Percentiles rank a stretch among this genome's conserved stretches.
phyloP scores from a whole-genome alignment of 2,113 vertebrate species.

The Melanostigma gelatinosum region DNA sequence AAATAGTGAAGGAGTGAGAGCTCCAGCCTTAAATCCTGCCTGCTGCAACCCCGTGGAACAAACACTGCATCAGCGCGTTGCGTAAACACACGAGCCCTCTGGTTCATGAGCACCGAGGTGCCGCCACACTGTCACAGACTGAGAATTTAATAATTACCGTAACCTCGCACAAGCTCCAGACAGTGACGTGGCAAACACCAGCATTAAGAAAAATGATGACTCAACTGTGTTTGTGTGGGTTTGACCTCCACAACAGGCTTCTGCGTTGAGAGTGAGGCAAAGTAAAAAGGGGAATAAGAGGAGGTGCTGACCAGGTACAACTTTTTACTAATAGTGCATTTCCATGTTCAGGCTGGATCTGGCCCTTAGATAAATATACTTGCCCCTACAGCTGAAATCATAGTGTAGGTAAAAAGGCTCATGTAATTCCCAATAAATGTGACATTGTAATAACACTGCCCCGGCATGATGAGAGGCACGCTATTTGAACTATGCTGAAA shows the following conservation, averaged over 20 bases:
- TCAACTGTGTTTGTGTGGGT: constrained; percentile 1
- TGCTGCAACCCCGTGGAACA: neutral
- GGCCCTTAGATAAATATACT: neutral
- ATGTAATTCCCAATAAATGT: neutral
- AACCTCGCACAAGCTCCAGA: neutral
- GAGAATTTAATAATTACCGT: neutral
- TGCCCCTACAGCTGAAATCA: neutral
- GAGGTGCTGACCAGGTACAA: neutral
- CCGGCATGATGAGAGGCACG: neutral
- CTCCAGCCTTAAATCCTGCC: neutral
- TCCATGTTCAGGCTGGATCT: neutral
- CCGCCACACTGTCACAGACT: neutral
- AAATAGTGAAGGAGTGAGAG: constrained; percentile 43
- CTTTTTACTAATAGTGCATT: neutral
- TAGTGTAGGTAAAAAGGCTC: neutral
- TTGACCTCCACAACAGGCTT: neutral
- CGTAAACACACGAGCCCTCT: neutral
- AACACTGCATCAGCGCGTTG: constrained; percentile 12
- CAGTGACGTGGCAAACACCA: neutral
- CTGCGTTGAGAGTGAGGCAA: neutral
- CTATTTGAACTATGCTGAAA: neutral
- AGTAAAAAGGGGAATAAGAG: neutral
- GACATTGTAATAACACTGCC: neutral
- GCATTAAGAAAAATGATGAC: neutral
- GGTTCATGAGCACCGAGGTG: constrained; percentile 1